These are phyloP conservation scores for Nannoperca australis DNA, from an alignment of 2,797 vertebrate species.

Conservation along the genomic window DNA sequence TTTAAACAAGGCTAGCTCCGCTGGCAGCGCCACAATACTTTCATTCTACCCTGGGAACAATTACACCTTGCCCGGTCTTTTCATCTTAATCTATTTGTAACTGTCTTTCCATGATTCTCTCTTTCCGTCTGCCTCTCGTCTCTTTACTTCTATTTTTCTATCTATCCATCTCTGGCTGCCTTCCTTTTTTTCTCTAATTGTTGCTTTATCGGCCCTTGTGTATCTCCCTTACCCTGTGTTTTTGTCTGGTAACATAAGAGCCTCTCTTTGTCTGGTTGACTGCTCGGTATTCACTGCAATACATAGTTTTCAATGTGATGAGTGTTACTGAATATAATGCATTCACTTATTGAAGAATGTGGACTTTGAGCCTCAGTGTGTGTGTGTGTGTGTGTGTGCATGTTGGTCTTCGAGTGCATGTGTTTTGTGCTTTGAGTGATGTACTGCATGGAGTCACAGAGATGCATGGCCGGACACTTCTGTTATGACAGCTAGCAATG, in stretches of 20 bases:
- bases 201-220: conserved; percentile 24
- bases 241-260: conserved; percentile 27
- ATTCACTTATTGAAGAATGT: conserved; percentile 33
- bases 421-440: conserved; percentile 60
- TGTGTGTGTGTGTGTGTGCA: conserved; percentile 1
- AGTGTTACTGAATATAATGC: conserved; percentile 45
- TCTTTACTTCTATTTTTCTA: background rate
- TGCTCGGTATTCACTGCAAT: conserved; percentile 46
- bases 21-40: conserved; percentile 26
- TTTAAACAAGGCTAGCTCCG: conserved; percentile 15
- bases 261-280: conserved; percentile 7
- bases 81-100: conserved; percentile 32
- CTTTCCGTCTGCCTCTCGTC: background rate
- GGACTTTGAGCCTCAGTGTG: background rate
- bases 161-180: background rate
- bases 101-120: background rate
- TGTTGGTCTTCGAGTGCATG: conserved; percentile 8
- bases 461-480: conserved; percentile 68
- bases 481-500: conserved; percentile 74
- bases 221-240: conserved; percentile 27
- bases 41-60: conserved; percentile 35
- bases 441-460: conserved; percentile 53
- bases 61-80: conserved; percentile 4
- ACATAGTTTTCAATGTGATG: conserved; percentile 14
- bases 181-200: background rate